Evolutionary conservation across 2,888 invertebrate genomes (phyloP).

Genomic region (Marasmarcha lunaedactyla): DNA sequence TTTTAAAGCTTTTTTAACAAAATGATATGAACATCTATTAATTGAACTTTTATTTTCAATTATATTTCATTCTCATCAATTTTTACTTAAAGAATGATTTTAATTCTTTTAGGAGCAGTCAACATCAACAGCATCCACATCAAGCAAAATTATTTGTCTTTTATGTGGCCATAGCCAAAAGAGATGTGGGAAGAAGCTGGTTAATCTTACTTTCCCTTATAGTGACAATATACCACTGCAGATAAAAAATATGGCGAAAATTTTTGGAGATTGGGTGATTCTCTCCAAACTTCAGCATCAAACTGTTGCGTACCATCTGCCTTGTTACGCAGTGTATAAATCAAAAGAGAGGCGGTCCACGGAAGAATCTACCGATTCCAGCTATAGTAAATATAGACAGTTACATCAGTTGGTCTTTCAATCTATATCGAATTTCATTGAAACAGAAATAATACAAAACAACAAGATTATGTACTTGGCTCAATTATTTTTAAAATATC

Average conservation of each 20-base stretch:
- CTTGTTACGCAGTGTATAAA: conserved; percentile 12
- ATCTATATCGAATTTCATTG: conserved; percentile 12
- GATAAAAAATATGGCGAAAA: conserved; percentile 9
- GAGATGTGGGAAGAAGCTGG: conserved; percentile 10
- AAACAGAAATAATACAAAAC: conserved; percentile 13
- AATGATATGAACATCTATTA: conserved; percentile 7
- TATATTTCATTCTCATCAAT: conserved; percentile 5
- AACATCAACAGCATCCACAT: conserved; percentile 13
- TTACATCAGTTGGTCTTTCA: conserved; percentile 7
- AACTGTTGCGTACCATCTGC: conserved; percentile 12
- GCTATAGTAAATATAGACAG: conserved; percentile 4
- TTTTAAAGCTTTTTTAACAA: conserved; percentile 3
- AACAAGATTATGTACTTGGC: conserved; percentile 12
- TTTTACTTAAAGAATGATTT: conserved; percentile 10
- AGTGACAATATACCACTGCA: conserved; percentile 4
- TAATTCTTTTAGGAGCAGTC: conserved; percentile 12
- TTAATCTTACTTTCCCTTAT: conserved; percentile 10
- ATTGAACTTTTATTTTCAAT: conserved; percentile 7
- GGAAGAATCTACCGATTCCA: conserved; percentile 2
- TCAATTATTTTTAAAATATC: conserved; percentile 14
- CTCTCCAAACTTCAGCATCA: conserved; percentile 12
- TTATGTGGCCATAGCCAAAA: conserved; percentile 11
- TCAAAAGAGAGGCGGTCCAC: conserved; percentile 10
- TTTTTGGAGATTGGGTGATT: conserved; percentile 1
- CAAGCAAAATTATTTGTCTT: conserved; percentile 10